These are phyloP conservation scores for Poeciliopsis gracilis DNA, from an alignment of 2,797 vertebrate genomes.

Conservation along the genomic window DNA sequence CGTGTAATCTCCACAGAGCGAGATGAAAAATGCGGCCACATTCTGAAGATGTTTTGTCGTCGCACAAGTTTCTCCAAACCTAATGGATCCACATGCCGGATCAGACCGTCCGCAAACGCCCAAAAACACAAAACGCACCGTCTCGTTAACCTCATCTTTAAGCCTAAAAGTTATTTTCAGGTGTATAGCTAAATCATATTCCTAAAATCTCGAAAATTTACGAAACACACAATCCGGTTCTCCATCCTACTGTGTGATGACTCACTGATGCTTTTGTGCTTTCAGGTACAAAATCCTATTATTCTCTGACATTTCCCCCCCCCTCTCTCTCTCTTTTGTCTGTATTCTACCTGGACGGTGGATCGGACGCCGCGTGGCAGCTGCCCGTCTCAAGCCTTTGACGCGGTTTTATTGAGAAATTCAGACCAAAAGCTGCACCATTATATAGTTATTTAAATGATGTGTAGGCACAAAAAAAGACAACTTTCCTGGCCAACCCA, in stretches of 20 bases:
- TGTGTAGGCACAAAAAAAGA: background rate
- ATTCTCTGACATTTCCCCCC: background rate
- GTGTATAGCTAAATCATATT: background rate
- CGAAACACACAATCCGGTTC: background rate
- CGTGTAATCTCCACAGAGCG: background rate
- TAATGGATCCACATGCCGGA: background rate
- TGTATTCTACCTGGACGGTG: background rate
- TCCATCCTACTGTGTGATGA: background rate
- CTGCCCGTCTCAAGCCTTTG: background rate
- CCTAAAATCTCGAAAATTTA: background rate
- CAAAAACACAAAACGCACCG: background rate
- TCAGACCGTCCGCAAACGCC: background rate
- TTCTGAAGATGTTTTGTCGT: background rate
- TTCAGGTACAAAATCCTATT: background rate
- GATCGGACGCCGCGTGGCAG: background rate
- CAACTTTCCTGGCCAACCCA: too few species aligned
- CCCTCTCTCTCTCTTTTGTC: background rate
- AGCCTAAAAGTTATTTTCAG: background rate
- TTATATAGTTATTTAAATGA: background rate
- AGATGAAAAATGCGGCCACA: background rate
- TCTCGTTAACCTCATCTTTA: background rate
- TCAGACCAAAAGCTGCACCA: background rate
- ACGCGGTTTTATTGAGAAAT: background rate
- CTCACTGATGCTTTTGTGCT: conserved; percentile 4
- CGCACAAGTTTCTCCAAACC: background rate